phyloP scores from a whole-genome alignment of 2,113 vertebrate species.

The Phyllostomus discolor region DNA sequence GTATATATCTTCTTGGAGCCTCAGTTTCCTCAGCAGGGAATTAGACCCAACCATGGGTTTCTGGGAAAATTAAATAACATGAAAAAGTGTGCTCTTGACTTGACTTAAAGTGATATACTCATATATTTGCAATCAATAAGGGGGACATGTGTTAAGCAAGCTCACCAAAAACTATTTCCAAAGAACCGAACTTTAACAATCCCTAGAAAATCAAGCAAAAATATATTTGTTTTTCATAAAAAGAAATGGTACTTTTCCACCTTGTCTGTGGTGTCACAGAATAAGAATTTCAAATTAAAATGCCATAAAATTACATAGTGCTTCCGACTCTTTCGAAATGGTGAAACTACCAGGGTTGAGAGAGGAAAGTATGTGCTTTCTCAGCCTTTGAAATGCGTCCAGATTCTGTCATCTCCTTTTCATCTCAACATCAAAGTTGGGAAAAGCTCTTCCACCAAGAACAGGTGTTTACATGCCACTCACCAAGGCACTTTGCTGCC shows the following conservation, averaged over 20 bases:
- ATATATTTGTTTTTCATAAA: background rate
- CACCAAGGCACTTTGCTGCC: background rate
- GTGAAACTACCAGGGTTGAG: background rate
- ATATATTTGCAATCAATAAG: background rate
- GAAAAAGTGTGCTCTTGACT: background rate
- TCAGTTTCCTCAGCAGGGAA: background rate
- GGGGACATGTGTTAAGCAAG: background rate
- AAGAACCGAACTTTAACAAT: background rate
- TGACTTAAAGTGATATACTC: background rate
- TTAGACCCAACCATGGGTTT: background rate
- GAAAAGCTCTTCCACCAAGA: background rate
- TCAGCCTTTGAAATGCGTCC: constrained; percentile 42
- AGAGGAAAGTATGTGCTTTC: background rate
- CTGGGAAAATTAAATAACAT: background rate
- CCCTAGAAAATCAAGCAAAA: background rate
- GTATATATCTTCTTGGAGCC: background rate
- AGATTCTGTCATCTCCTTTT: constrained; percentile 42
- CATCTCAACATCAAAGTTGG: constrained; percentile 62
- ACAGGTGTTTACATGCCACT: background rate
- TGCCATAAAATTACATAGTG: background rate
- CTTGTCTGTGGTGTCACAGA: background rate
- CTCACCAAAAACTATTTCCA: background rate
- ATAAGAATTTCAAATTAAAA: constrained; percentile 20
- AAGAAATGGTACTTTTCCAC: background rate
- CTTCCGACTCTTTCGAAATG: constrained; percentile 17